phyloP scores from a whole-genome alignment of 2,113 vertebrate species.

The Leucopsar rothschildi region DNA sequence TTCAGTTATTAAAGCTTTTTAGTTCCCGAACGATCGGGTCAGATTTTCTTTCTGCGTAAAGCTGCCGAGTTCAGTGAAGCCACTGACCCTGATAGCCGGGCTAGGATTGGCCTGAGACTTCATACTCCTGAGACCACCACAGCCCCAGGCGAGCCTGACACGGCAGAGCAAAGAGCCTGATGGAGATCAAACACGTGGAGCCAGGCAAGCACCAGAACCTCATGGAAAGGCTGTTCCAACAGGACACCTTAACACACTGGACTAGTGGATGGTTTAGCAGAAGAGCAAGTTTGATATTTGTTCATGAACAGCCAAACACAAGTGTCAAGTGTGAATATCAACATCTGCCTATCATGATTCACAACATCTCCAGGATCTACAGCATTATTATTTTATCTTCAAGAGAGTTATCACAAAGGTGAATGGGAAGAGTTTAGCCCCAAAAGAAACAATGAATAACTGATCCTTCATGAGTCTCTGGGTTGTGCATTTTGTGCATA shows the following conservation, averaged over 20 bases:
- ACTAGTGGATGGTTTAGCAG: neutral
- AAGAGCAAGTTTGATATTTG: neutral
- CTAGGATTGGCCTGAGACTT: no score
- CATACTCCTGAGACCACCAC: no score
- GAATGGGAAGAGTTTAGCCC: neutral
- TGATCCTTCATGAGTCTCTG: neutral
- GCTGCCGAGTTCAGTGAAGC: no score
- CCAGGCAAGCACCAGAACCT: neutral
- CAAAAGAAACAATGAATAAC: neutral
- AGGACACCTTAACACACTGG: neutral
- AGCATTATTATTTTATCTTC: neutral
- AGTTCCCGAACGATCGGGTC: no score
- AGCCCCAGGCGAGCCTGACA: no score
- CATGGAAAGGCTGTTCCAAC: accelerated
- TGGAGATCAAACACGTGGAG: neutral
- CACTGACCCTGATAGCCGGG: no score
- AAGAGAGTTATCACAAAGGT: neutral
- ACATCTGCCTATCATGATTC: neutral
- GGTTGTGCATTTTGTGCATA: neutral
- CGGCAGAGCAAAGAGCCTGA: no score
- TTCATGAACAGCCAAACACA: neutral
- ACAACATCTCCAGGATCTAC: neutral
- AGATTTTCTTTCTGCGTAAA: no score
- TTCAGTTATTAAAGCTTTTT: no score
- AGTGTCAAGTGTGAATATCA: neutral